Evolutionary conservation across 2,888 invertebrate species (phyloP).

Genomic region (Caenorhabditis angaria): DNA sequence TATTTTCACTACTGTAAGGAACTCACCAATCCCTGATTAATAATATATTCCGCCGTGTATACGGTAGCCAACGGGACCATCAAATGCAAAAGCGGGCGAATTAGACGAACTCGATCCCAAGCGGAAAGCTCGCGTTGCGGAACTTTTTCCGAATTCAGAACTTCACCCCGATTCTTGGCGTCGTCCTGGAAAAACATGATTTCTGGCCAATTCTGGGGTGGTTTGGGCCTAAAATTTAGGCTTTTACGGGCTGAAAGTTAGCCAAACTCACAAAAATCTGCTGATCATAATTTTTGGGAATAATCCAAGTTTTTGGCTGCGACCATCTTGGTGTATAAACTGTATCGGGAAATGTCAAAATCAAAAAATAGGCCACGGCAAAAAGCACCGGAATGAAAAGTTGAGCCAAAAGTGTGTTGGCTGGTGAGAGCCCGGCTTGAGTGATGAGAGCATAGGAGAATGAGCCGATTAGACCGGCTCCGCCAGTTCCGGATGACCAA

Average conservation of each 20-base stretch:
- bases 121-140: constrained; percentile 27
- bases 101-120: constrained; percentile 19
- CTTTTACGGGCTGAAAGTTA: too few species aligned
- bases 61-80: constrained; percentile 83
- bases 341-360: constrained; percentile 41
- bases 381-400: constrained; percentile 80
- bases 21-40: constrained; percentile 62
- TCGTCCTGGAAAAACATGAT: constrained; percentile 24
- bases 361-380: constrained; percentile 75
- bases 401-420: constrained; percentile 79
- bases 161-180: constrained; percentile 15
- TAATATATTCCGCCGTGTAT: constrained; percentile 82
- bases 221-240: background rate
- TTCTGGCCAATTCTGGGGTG: background rate
- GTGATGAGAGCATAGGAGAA: constrained; percentile 76
- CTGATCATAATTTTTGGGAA: constrained; percentile 47
- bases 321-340: constrained; percentile 47
- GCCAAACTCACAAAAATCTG: constrained; percentile 21
- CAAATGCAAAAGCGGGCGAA: constrained; percentile 77
- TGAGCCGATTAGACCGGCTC: constrained; percentile 81
- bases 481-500: constrained; percentile 85
- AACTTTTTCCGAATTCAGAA: constrained; percentile 24
- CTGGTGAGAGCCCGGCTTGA: constrained; percentile 64
- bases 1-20: background rate
- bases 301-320: constrained; percentile 60